Base-by-base conservation (phyloP, 2,113 vertebrate genomes). In the Embiotoca jacksoni region DNA sequence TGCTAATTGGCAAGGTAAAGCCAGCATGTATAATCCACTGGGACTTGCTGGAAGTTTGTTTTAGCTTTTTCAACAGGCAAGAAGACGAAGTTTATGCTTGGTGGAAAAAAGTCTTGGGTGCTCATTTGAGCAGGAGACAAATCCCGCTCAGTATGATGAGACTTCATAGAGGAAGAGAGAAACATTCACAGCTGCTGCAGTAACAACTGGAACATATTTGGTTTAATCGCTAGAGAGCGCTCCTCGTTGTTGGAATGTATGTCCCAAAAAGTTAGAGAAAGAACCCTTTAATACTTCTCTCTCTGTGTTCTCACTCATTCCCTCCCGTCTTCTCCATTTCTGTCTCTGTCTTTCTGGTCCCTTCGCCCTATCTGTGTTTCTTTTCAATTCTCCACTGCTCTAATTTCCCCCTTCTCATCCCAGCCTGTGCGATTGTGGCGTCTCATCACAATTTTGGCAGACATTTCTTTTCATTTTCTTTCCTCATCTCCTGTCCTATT, bases 361-460 rank as follows among this genome's bases (percentile, higher is more conserved):
- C 50, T 39, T 65, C 54, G 61, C 74, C 44, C 80, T 73, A 41
- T 79, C 76, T 74, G 57, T 47, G 82, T 58, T 74, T 86, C 84
- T 81, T 82, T 86, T 83, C 76, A 86, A 75, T 89, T 81, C 76
- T 83, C 71, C 53, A 31, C 70, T 62, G 66, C 82, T 92, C 89
- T 87, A 89, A 91, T 87, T 89, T 90, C 70, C 83, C 23, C 61
- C 46, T 64, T 49, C 78, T 76, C 79, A 78, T 87, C 82, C 65
- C 36, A 63, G 77, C 59, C 53, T 36, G 56, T 79, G 73, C 32
- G 57, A 89, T 85, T 87, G 85, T 75, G 35, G 83, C 57, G 35
- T 89, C 87, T 93, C 92, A 86, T 91, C 88, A 81, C 86, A 88
- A 88, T 91, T 90, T 90, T 78, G 73, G 76, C 78, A 82, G 81